These are phyloP conservation scores for Lichenostomus cassidix DNA, from an alignment of 2,113 vertebrate species.

Conservation along the genomic window DNA sequence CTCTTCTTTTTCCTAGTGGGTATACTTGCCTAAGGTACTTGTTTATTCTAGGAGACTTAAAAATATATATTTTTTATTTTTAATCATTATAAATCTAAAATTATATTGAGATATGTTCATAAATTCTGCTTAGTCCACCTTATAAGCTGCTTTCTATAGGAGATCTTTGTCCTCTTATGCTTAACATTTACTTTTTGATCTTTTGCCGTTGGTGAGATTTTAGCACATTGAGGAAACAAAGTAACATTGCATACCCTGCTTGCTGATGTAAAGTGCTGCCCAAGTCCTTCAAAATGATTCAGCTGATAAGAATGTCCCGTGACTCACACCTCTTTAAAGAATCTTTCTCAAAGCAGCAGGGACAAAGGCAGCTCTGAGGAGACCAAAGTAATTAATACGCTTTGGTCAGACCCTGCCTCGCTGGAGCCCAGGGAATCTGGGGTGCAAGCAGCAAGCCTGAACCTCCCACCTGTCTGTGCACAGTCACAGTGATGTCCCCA, in stretches of 20 bases:
- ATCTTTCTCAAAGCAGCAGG: neutral
- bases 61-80: neutral
- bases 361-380: neutral
- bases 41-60: neutral
- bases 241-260: neutral
- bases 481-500: neutral
- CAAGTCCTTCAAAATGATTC: neutral
- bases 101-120: neutral
- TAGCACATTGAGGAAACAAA: neutral
- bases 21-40: neutral
- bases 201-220: neutral
- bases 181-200: neutral
- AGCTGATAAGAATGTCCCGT: neutral
- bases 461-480: neutral
- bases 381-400: fast-evolving
- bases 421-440: neutral
- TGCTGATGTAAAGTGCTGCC: neutral
- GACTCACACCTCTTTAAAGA: neutral
- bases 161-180: neutral
- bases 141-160: neutral
- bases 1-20: neutral
- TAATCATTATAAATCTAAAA: neutral
- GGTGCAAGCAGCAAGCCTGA: neutral
- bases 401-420: fast-evolving
- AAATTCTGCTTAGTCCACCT: neutral